A percentile compares a stretch with the other conserved stretches of the same genome.
Conservation (phyloP, 2,797 vertebrate genomes). For the Scyliorhinus canicula region DNA sequence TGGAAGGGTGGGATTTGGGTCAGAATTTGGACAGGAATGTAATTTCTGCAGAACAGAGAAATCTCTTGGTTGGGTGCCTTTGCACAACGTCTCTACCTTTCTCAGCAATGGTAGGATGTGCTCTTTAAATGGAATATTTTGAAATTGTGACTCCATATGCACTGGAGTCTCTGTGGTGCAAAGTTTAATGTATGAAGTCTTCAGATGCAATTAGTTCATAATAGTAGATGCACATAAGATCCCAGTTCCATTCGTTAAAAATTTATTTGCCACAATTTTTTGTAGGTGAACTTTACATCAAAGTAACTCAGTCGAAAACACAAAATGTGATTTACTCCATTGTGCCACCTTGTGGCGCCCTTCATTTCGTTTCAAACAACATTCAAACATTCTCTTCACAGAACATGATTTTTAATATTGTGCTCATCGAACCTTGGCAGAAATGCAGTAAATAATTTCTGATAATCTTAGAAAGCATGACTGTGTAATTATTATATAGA, state of each 20-base stretch:
- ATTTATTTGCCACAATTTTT: background rate
- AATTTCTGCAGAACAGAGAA: background rate
- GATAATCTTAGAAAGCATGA: background rate
- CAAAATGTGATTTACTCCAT: background rate
- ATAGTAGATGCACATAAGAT: background rate
- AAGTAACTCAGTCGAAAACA: background rate
- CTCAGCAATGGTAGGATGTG: background rate
- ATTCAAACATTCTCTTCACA: background rate
- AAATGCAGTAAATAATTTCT: constrained; percentile 24
- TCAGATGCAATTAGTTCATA: background rate
- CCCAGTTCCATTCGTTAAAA: background rate
- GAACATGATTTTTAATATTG: background rate
- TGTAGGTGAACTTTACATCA: background rate
- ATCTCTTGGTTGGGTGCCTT: background rate
- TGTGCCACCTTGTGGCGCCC: constrained; percentile 23
- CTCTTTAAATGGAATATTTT: background rate
- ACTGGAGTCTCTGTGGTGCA: too few species aligned
- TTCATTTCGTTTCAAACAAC: background rate
- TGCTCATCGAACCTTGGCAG: background rate
- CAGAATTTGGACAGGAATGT: background rate
- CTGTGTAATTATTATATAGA: constrained; percentile 23
- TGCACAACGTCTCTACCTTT: background rate
- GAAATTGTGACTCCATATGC: background rate
- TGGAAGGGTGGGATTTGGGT: background rate
- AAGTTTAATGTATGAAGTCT: background rate